Base-by-base conservation (phyloP, 1,140 invertebrate genomes). In the Euborellia annulipes region DNA sequence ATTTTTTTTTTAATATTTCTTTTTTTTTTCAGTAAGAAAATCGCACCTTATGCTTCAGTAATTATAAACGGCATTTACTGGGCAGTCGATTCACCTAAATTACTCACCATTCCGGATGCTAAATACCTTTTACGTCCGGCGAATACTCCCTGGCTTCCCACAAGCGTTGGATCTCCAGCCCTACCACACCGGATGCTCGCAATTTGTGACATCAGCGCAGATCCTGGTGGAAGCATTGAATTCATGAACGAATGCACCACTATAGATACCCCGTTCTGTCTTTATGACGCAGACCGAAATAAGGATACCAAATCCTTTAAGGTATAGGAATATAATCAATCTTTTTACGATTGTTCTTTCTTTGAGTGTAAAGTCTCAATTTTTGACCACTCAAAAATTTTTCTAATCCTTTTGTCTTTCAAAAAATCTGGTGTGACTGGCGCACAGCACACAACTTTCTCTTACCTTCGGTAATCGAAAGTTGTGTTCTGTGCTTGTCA, bases 201-300 rank as follows among this genome's bases (percentile, higher is more conserved):
- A 4, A 93, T 98, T 57, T 98, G 94, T 62, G 95, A 98, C 61
- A 98, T 98, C 55, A 94, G 89, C 2, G 95, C 95, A 2, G 96
- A 99, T 69, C 95, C 95, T 1, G 94, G 94, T 13, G 93, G 94
- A 38, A 97, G 92, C 17, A 97, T 98, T 46, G 95, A 99, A 67
- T 98, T 99, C 58, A 98, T 99, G 94, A 93, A 94, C 56, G 94
- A 98, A 59, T 98, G 94, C 57, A 99, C 96, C 0, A 98, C 94
- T 0, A 99, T 99, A 42, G 95, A 99, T 58, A 95, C 88, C 13
- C 95, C 95, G 0, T 99, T 98, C 64, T 96, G 89, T 62, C 71
- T 99, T 0, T 99, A 99, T 60, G 94, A 99, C 65, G 94, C 95
- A 3, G 91, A 99, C 61, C 76, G 91, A 37, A 96, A 98, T 58